These are phyloP conservation scores for Meta bourneti DNA, from an alignment of 2,888 invertebrate species.

Conservation along the genomic window DNA sequence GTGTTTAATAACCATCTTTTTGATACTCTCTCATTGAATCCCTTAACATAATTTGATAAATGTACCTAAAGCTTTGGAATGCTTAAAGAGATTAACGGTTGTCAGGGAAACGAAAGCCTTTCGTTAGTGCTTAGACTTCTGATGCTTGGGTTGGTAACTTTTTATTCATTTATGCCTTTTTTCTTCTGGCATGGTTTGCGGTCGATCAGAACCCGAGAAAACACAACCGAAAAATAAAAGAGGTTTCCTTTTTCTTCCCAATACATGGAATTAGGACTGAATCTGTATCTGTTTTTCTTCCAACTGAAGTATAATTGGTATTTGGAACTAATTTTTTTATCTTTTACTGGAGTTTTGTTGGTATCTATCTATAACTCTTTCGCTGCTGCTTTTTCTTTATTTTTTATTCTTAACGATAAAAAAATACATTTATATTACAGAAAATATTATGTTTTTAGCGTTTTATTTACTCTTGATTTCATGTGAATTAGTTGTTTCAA, in stretches of 20 bases:
- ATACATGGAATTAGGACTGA: background rate
- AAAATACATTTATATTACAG: background rate
- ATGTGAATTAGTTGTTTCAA: too few relatives aligned
- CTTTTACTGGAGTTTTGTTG: background rate
- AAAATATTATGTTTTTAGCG: too few relatives aligned
- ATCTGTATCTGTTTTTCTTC: background rate
- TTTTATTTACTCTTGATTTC: too few relatives aligned
- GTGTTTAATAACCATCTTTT: conserved; percentile 11
- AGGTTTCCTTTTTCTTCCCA: background rate
- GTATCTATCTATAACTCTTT: background rate
- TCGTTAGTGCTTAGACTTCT: conserved; percentile 13
- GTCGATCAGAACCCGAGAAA: conserved; percentile 16
- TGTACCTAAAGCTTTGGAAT: conserved; percentile 3
- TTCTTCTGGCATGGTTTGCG: conserved; percentile 4
- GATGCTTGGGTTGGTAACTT: background rate
- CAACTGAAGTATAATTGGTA: background rate
- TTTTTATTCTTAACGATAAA: background rate
- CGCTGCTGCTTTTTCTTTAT: background rate
- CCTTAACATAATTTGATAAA: conserved; percentile 3
- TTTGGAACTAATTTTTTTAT: background rate
- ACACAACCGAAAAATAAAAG: conserved; percentile 1
- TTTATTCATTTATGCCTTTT: background rate
- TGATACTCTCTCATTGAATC: background rate
- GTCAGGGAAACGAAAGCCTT: background rate
- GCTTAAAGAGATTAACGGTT: conserved; percentile 37